These are phyloP conservation scores for Leptodactylus fuscus DNA, from an alignment of 2,113 vertebrate genomes.

Conservation along the genomic window DNA sequence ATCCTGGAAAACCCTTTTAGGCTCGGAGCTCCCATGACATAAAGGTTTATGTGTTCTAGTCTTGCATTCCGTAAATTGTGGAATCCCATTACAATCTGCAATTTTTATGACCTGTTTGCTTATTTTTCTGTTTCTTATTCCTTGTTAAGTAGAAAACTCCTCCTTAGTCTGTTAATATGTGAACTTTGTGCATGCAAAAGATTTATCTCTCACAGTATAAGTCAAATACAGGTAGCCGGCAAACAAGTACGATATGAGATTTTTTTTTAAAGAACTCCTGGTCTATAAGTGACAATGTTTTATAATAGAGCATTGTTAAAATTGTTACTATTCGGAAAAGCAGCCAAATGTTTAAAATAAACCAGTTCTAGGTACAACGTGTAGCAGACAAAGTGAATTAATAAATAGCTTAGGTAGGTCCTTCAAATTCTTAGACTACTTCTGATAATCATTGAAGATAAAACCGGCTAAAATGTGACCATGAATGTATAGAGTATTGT, in stretches of 20 bases:
- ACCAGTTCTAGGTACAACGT: no score
- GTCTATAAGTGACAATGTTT: not conserved
- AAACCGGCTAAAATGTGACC: no score
- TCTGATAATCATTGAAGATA: no score
- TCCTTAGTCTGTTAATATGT: not conserved
- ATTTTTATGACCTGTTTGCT: not conserved
- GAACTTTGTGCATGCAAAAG: constrained; percentile 4
- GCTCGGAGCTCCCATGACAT: no score
- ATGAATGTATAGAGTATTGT: no score
- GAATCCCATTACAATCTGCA: not conserved
- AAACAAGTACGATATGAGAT: not conserved
- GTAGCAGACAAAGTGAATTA: no score
- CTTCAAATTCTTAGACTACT: no score
- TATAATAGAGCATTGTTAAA: not conserved
- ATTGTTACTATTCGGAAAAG: not conserved
- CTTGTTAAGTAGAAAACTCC: not conserved
- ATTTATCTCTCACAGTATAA: not conserved
- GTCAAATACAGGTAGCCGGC: not conserved
- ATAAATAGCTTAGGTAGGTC: no score
- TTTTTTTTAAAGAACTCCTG: not conserved
- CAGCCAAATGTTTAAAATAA: not conserved
- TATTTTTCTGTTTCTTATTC: not conserved
- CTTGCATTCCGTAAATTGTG: not conserved
- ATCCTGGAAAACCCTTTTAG: no score
- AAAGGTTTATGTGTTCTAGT: not conserved